Percentiles rank a stretch among this genome's conserved stretches.
These are phyloP conservation scores for Lepisosteus oculatus DNA, from an alignment of 2,113 vertebrate species.

Conservation along the genomic window DNA sequence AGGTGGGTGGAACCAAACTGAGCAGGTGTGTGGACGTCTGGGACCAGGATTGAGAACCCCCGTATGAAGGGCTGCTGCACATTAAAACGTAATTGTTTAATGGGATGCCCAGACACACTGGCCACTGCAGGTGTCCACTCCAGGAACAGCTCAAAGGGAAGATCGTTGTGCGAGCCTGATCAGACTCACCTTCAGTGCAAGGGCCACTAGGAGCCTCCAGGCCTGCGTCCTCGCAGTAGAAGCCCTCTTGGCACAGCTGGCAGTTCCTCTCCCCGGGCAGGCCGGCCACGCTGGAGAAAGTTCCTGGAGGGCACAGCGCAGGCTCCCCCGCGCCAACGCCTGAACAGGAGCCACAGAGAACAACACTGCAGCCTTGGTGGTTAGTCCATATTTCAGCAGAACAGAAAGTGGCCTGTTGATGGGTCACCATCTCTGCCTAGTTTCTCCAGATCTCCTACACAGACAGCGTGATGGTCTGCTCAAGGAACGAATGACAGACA, in stretches of 20 bases:
- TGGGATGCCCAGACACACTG: no score
- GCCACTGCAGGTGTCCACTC: no score
- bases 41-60: no score
- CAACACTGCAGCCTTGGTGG: background rate
- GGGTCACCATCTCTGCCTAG: no score
- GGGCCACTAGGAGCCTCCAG: slow-evolving; percentile 69
- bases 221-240: slow-evolving; percentile 71
- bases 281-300: slow-evolving; percentile 69
- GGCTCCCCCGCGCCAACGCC: slow-evolving; percentile 71
- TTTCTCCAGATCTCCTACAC: no score
- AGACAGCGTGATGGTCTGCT: no score
- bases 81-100: no score
- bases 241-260: slow-evolving; percentile 72
- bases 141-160: slow-evolving; percentile 6
- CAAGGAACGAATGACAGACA: no score
- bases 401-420: no score
- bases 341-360: slow-evolving; percentile 38
- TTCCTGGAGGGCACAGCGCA: slow-evolving; percentile 72
- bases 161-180: background rate
- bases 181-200: slow-evolving; percentile 71
- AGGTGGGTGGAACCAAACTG: no score
- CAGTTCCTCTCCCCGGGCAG: slow-evolving; percentile 60
- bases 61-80: no score
- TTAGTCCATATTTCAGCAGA: background rate
- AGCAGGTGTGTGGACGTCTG: no score